A percentile compares a stretch with the other conserved stretches of the same genome.
Conservation (phyloP, 2,797 vertebrate species). For the Alcedo atthis region DNA sequence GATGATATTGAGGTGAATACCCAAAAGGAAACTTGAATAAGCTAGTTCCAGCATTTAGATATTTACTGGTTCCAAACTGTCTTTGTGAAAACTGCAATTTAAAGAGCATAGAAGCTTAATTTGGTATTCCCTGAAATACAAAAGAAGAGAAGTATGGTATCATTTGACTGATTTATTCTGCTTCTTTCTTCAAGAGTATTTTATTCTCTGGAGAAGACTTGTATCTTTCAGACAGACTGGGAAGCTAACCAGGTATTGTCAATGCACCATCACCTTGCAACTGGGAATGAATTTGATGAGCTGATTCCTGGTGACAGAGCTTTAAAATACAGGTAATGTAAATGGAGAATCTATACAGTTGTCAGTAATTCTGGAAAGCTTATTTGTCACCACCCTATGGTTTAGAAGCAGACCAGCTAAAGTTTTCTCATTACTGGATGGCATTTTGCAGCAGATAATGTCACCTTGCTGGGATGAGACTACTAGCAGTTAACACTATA, state of each 20-base stretch:
- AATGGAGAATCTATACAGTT: slow-evolving; percentile 40
- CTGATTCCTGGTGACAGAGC: slow-evolving; percentile 5
- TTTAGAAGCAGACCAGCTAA: background rate
- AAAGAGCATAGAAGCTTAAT: slow-evolving; percentile 31
- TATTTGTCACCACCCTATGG: slow-evolving; percentile 16
- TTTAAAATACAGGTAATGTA: slow-evolving; percentile 33
- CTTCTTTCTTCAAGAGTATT: slow-evolving; percentile 1
- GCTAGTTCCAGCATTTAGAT: slow-evolving; percentile 33
- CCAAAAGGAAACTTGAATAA: slow-evolving; percentile 34
- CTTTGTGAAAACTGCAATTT: slow-evolving; percentile 54
- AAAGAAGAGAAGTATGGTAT: background rate
- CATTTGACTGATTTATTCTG: slow-evolving; percentile 43
- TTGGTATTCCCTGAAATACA: slow-evolving; percentile 38
- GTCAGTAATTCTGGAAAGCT: slow-evolving; percentile 27
- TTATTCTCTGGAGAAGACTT: slow-evolving; percentile 3
- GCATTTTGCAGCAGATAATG: background rate
- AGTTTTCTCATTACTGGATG: background rate
- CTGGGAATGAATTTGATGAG: slow-evolving; percentile 19
- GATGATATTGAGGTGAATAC: slow-evolving; percentile 34
- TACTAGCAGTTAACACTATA: background rate
- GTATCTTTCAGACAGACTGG: background rate
- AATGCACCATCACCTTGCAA: background rate
- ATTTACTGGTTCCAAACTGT: slow-evolving; percentile 47
- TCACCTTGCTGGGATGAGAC: background rate
- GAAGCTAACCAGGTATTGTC: slow-evolving; percentile 11